phyloP scores from a whole-genome alignment of 37 sponge, comb jelly and placozoan species.

The Cliona cf. orientalis region DNA sequence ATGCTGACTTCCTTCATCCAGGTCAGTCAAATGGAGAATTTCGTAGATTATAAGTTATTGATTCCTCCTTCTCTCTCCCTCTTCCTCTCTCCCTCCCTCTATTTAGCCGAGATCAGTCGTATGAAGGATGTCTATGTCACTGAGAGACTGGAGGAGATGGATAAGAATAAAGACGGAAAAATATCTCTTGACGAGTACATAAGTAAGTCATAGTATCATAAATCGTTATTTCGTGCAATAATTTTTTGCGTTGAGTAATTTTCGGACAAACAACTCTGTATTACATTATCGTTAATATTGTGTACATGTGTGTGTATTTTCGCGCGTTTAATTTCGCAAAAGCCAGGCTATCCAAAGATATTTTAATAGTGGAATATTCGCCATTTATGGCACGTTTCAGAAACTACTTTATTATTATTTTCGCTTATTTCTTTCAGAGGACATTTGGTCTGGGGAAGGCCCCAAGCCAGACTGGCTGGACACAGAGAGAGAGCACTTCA shows the following conservation, averaged over 20 bases:
- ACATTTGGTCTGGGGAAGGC: neutral
- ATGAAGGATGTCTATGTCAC: slow-evolving; percentile 81
- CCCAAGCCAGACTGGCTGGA: slow-evolving; percentile 57
- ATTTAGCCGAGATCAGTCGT: slow-evolving; percentile 73
- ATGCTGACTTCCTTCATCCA: slow-evolving; percentile 83
- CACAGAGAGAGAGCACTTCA: slow-evolving; percentile 72
- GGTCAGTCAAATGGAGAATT: slow-evolving; percentile 2
- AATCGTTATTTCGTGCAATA: no score
- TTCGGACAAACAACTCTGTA: neutral
- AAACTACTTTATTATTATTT: no score
- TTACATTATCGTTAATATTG: neutral
- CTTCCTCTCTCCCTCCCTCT: no score
- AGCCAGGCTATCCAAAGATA: no score
- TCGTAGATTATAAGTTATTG: neutral
- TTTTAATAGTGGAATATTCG: no score
- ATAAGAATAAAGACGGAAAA: slow-evolving; percentile 82
- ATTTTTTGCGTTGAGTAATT: neutral
- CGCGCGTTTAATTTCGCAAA: neutral
- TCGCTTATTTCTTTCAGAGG: neutral
- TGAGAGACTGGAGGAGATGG: slow-evolving; percentile 87
- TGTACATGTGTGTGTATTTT: neutral
- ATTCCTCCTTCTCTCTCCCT: neutral
- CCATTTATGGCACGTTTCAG: no score
- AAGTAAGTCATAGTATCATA: slow-evolving; percentile 50
- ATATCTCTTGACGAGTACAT: slow-evolving; percentile 84